Evolutionary conservation across 2,888 invertebrate species (phyloP), one percentile per base, ranked within the genome.

Genomic region (Caenorhabditis sp.): DNA sequence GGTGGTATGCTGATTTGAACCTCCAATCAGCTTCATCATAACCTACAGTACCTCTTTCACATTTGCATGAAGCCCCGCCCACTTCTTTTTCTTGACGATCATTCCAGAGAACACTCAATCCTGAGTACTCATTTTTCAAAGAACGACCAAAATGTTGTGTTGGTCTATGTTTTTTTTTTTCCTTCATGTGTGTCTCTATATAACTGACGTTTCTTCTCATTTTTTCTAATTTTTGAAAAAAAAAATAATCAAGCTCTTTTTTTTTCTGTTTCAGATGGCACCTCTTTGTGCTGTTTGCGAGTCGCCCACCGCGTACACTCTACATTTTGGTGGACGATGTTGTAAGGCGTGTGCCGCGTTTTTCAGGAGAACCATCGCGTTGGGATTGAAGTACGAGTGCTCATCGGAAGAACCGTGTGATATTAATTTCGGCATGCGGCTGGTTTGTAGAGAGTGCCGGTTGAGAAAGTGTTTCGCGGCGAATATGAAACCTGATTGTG

Each of bases 341-440:
- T 74, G 75, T 65, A 75, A 75, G 77, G 80, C 80, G 7, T 81
- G 80, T 27, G 80, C 80, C 1, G 80, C 80, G 12, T 81, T 81
- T 57, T 81, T 78, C 65, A 77, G 80, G n/a, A 71, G 80, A 23
- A 81, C 80, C 4, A 69, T 81, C 0, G 78, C 80, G 8, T 67
- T 78, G 53, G 70, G 68, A 36, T 69, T 81, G 66, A 73, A 73
- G 26, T 81, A 81, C 64, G 73, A 78, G 23, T 81, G 80, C 59
- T 62, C 67, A 10, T 62, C 72, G 23, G 69, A 62, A 1, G 67
- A 66, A n/a, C 65, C 61, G 20, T 72, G 72, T 38, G 67, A 72
- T 20, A 72, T 72, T n/a, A 60, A 72, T 72, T 68, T 68, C 57
- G 64, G 67, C 59, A 62, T 64, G 72, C 74, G 80, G 7, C 69